Evolutionary conservation across 2,888 invertebrate genomes (phyloP), one percentile per base, ranked within the genome.

Genomic region (Drosophila mayaguana): DNA sequence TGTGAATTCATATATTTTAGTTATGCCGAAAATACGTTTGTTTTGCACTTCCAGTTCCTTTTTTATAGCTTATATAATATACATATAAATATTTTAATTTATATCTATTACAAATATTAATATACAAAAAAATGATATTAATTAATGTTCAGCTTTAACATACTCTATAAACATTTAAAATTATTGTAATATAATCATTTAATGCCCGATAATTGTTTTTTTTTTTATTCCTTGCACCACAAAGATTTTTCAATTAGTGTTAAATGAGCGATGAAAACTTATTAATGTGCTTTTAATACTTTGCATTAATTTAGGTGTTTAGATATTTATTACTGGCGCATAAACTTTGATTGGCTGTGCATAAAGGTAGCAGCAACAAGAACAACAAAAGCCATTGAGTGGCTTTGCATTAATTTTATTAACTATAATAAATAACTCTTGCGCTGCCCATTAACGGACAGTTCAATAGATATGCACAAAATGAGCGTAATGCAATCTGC

Each of bases 391-490:
- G 2, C 9, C 18, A 32, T 25, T 50, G 9, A 55, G 20, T 34
- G 20, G 40, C 16, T 38, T 56, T 34, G 51, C 32, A 20, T 38
- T 34, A 11, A 12, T 42, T 25, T 20, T 48, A 48, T 54, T 43
- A 60, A 22, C 50, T 28, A 18, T 22, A 25, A 57, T 54, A 61
- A 56, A 45, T 22, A 53, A 36, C 43, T 61, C 28, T 28, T 34
- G 5, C 12, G 50, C 12, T n/a, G 4, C 8, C 36, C 45, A 61
- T 63, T 63, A 75, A 50, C 46, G 20, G 28, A 32, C 56, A 69
- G 63, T 53, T 63, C 64, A 81, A 32, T 59, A 51, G 66, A 60
- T 51, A 48, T 28, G 36, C n/a, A 64, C 60, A 73, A 48, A 74
- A 61, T n/a, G 14, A 18, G 32, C 46, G 53, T 18, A 81, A 61